Base-by-base conservation (phyloP, 2,113 vertebrate species). In the Actinemys pallida region DNA sequence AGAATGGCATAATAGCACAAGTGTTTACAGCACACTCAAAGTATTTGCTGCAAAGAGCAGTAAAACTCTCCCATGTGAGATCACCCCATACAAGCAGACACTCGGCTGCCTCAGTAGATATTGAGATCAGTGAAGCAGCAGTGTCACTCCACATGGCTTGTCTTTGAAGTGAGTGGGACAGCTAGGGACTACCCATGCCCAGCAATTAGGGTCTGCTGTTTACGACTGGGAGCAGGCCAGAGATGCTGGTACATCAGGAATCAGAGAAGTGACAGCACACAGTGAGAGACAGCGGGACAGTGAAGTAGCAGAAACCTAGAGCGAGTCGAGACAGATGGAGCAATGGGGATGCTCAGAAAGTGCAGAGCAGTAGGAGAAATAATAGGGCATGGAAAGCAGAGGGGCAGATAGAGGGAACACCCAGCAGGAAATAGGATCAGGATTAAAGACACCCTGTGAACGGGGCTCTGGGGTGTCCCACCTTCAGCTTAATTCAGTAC, bases 21-120 rank as follows among this genome's bases (percentile, higher is more conserved):
- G 87, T 47, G 24, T 57, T 52, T 79, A 72, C 75, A 93, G 50
- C 20, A 17, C 9, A 83, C 92, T 89, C 87, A 24, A 5, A 52
- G 53, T 47, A 59, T 76, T 56, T 69, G 91, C 76, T 65, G 87
- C 45, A 42, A 95, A 65, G 53, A 89, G 84, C 53, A 84, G 65
- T 88, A 85, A 86, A 93, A 72, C 3, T 5, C 24, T 92, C 81
- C 76, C n/a, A 0, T 5, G 10, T 25, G 90, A 85, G 50, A 57
- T n/a, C 16, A 1, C 2, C 50, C n/a, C 35, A n/a, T 53, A 31
- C 2, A 9, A 6, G 83, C 62, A 10, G n/a, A 14, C 35, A 0
- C 25, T 75, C 31, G 1, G 29, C 0, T 19, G 24, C 39, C 54
- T 20, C 10, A 25, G 22, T 47, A 72, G 83, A 31, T 12, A 93